Conservation (phyloP, 2,113 vertebrate species). For the Anhinga rufa region DNA sequence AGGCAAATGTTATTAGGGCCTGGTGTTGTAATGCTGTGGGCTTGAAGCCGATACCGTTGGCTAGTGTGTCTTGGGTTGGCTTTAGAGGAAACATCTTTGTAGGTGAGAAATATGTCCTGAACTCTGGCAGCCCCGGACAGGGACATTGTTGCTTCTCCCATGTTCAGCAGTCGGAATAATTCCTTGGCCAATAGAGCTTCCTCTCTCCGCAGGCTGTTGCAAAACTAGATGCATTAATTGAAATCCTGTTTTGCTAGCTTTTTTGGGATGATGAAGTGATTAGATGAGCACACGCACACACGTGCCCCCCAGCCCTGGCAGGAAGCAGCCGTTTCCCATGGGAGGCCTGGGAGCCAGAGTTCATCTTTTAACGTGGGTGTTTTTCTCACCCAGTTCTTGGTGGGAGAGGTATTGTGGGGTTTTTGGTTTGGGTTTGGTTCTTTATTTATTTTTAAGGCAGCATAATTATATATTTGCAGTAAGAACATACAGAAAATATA, state of each 20-base stretch:
- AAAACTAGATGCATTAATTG: neutral
- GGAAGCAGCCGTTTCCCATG: neutral
- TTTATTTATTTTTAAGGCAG: neutral
- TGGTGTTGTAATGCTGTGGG: no score
- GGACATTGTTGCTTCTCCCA: no score
- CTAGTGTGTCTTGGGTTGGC: accelerated
- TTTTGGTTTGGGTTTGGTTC: neutral
- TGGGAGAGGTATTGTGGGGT: neutral
- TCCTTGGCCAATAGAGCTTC: neutral
- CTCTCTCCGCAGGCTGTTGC: neutral
- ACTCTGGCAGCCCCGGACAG: accelerated
- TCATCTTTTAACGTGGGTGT: neutral
- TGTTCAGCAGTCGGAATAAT: no score
- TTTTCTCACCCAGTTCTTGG: neutral
- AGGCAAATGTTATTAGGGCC: neutral
- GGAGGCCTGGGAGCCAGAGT: neutral
- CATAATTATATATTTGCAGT: neutral
- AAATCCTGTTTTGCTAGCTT: neutral
- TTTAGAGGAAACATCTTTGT: accelerated
- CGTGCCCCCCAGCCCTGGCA: neutral
- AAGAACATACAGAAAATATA: neutral
- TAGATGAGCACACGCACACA: accelerated
- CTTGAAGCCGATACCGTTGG: accelerated
- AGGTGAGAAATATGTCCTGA: neutral
- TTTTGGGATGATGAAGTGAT: neutral